Conservation (phyloP, 1,140 invertebrate genomes). For the Phymorhynchus buccinoides region DNA sequence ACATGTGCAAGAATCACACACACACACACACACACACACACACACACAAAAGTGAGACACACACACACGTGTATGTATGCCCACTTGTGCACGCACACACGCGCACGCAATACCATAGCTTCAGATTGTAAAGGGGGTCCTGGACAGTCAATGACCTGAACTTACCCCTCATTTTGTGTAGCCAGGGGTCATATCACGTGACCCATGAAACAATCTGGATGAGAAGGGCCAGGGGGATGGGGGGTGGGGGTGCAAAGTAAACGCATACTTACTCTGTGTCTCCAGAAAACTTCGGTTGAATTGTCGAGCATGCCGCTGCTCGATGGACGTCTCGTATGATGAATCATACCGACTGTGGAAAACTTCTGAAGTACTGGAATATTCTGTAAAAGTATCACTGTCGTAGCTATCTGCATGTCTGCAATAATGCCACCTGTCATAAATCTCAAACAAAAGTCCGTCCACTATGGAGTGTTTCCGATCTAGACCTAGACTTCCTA, state of each 20-base stretch:
- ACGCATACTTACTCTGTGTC: slow-evolving; percentile 59
- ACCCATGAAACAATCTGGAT: too few relatives aligned
- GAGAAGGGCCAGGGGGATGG: too few relatives aligned
- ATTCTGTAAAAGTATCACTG: slow-evolving; percentile 73
- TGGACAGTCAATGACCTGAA: too few relatives aligned
- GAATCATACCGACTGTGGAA: slow-evolving; percentile 58
- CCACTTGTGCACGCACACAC: too few relatives aligned
- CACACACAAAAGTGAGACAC: not conserved
- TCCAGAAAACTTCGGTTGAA: slow-evolving; percentile 61
- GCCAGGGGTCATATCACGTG: too few relatives aligned
- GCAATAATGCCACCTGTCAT: slow-evolving; percentile 71
- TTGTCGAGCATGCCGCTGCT: slow-evolving; percentile 56
- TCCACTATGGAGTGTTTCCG: slow-evolving; percentile 69
- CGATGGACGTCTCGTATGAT: slow-evolving; percentile 52
- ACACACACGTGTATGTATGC: too few relatives aligned
- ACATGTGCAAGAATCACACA: not conserved
- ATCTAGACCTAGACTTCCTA: too few relatives aligned
- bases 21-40: not conserved
- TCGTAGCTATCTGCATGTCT: slow-evolving; percentile 70
- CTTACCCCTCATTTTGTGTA: too few relatives aligned
- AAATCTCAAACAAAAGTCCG: slow-evolving; percentile 72
- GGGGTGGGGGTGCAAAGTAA: too few relatives aligned
- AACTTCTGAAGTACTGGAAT: slow-evolving; percentile 70
- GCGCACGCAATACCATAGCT: too few relatives aligned
- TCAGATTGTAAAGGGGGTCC: too few relatives aligned